These are phyloP conservation scores for Apodemus sylvaticus DNA, from an alignment of 2,113 vertebrate species.

Conservation along the genomic window DNA sequence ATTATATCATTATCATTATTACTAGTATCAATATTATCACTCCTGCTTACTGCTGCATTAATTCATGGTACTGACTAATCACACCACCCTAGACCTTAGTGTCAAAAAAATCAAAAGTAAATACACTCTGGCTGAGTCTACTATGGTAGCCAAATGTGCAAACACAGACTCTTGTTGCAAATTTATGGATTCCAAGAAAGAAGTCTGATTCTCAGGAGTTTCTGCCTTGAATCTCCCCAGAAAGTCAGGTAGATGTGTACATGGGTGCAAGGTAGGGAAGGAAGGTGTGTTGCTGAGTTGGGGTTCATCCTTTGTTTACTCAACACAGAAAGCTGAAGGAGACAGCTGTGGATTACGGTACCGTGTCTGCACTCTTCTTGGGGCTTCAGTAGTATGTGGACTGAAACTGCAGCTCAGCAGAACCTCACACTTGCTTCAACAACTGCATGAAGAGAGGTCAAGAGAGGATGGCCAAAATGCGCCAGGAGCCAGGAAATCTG, in stretches of 20 bases:
- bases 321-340: slow-evolving; percentile 10
- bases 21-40: background rate
- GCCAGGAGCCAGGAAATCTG: background rate
- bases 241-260: too few species aligned
- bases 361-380: background rate
- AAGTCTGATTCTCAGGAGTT: background rate
- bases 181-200: background rate
- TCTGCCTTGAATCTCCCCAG: background rate
- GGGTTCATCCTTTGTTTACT: background rate
- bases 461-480: slow-evolving; percentile 41
- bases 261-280: background rate
- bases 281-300: background rate
- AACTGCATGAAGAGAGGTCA: slow-evolving; percentile 72
- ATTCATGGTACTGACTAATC: background rate
- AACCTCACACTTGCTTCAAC: slow-evolving; percentile 69
- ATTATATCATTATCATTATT: too few species aligned
- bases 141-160: background rate
- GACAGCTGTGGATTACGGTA: slow-evolving; percentile 1
- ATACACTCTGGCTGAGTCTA: background rate
- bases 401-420: background rate
- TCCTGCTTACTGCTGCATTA: background rate
- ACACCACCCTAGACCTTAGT: background rate
- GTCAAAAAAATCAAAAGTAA: background rate
- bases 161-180: background rate
- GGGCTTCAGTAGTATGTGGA: background rate